Percentiles rank a stretch among this genome's conserved stretches.
phyloP scores from a whole-genome alignment of 2,797 vertebrate species.

The Chelidonichthys spinosus region DNA sequence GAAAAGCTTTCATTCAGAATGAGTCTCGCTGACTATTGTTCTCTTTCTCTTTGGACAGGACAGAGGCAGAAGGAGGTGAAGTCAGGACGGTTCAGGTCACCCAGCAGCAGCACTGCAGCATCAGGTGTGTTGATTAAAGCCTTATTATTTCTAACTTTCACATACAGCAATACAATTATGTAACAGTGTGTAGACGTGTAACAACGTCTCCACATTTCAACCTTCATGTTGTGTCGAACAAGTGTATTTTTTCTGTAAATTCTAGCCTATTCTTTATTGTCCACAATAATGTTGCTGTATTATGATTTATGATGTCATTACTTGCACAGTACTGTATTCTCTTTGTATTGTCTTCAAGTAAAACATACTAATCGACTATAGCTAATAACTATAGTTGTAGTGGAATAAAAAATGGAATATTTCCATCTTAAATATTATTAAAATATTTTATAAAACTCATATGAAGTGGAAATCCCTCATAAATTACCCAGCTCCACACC shows the following conservation, averaged over 20 bases:
- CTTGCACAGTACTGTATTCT: neutral
- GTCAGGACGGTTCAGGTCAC: constrained; percentile 44
- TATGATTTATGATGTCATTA: neutral
- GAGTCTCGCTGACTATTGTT: neutral
- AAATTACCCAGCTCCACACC: no score
- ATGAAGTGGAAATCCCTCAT: no score
- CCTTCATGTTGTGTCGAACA: neutral
- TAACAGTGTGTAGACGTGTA: neutral
- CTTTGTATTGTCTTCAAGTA: neutral
- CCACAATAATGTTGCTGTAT: neutral
- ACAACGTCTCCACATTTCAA: neutral
- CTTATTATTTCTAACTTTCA: neutral
- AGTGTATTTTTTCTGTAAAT: neutral
- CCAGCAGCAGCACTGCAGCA: constrained; percentile 31
- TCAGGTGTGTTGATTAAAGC: constrained; percentile 46
- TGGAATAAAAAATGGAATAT: neutral
- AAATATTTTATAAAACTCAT: no score
- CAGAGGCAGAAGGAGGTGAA: constrained; percentile 73
- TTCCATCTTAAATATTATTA: neutral
- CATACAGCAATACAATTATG: neutral
- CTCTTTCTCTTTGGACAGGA: constrained; percentile 45
- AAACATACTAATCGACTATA: no score
- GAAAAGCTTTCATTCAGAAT: neutral
- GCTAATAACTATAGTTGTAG: neutral
- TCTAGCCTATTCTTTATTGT: neutral